phyloP scores from a whole-genome alignment of 2,797 vertebrate species.

The Hipposideros larvatus region DNA sequence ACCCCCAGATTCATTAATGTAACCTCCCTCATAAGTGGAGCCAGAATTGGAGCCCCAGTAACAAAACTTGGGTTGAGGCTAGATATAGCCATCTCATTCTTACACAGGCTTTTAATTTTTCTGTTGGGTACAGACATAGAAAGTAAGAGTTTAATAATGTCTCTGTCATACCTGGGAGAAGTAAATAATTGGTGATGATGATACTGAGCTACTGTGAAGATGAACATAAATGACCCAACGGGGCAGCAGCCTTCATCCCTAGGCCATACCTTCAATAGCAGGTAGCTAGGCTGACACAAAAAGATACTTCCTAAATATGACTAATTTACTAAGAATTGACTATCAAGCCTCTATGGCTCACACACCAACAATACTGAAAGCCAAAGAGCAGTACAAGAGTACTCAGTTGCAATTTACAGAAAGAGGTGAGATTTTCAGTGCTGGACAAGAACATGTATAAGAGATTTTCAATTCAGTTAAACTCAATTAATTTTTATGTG shows the following conservation, averaged over 20 bases:
- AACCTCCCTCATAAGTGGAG: not conserved
- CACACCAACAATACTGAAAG: not conserved
- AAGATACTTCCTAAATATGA: not conserved
- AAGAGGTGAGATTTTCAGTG: not conserved
- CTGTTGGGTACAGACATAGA: not conserved
- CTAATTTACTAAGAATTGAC: not conserved
- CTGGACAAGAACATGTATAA: not conserved
- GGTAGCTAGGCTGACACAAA: not conserved
- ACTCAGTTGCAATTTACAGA: not conserved
- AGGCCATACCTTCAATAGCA: not conserved
- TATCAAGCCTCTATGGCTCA: not conserved
- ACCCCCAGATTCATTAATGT: not conserved
- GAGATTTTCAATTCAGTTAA: conserved; percentile 14
- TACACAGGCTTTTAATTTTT: not conserved
- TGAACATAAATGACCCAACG: not conserved
- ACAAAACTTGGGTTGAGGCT: conserved; percentile 2
- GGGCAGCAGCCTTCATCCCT: not conserved
- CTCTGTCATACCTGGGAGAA: not conserved
- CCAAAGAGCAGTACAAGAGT: not conserved
- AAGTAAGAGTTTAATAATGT: not conserved
- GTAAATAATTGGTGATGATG: not conserved
- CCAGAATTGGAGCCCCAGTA: not conserved
- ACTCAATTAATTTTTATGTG: not conserved
- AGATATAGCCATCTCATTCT: not conserved
- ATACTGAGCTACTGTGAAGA: not conserved